phyloP scores from a whole-genome alignment of 2,113 vertebrate genomes.

The Plotosus lineatus region DNA sequence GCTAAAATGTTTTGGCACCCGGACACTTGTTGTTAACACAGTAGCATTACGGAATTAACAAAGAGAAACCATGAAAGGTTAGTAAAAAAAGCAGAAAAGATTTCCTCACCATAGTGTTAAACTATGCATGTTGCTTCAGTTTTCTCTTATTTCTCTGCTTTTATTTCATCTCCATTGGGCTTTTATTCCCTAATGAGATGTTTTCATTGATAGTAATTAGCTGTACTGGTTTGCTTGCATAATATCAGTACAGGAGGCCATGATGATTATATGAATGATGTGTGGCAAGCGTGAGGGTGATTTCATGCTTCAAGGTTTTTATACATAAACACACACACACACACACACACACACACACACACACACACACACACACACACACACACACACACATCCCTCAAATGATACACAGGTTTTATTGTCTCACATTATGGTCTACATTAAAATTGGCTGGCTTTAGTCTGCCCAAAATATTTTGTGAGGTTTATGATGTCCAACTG shows the following conservation, averaged over 20 bases:
- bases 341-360: slow-evolving; percentile 17
- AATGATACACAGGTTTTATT: too few species aligned
- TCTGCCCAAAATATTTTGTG: too few species aligned
- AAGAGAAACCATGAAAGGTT: background rate
- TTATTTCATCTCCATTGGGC: background rate
- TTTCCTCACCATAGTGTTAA: background rate
- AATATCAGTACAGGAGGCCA: background rate
- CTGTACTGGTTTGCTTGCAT: slow-evolving; percentile 12
- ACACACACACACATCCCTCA: too few species aligned
- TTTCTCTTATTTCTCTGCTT: background rate
- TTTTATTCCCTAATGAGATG: slow-evolving; percentile 29
- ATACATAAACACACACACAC: background rate
- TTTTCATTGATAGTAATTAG: slow-evolving; percentile 22
- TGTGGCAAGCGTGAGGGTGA: background rate
- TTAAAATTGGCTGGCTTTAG: too few species aligned
- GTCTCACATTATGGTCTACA: too few species aligned
- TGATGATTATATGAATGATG: background rate
- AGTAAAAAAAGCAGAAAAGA: background rate
- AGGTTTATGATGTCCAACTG: too few species aligned
- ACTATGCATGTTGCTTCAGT: too few species aligned
- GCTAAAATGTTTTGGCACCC: background rate
- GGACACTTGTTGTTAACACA: background rate
- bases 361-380: too few species aligned
- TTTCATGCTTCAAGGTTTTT: background rate
- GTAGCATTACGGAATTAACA: background rate